These are phyloP conservation scores for Hippotragus niger DNA, from an alignment of 2,113 vertebrate genomes.

Conservation along the genomic window DNA sequence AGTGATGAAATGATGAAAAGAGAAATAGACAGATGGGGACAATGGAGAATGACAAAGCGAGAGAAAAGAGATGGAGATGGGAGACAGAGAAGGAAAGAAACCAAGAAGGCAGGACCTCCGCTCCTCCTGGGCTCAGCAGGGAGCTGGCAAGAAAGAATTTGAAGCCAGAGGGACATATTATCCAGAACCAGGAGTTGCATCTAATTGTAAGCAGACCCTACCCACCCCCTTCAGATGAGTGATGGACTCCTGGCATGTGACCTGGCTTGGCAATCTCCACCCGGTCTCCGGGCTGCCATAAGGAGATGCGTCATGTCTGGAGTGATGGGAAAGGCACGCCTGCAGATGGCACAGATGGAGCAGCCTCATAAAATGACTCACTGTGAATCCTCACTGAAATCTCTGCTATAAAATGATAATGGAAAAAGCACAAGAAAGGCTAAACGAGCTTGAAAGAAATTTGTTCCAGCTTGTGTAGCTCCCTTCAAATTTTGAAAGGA, in stretches of 20 bases:
- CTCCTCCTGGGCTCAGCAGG: slow-evolving; percentile 86
- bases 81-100: slow-evolving; percentile 51
- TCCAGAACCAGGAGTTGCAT: slow-evolving; percentile 82
- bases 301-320: slow-evolving; percentile 87
- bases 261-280: slow-evolving; percentile 82
- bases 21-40: slow-evolving; percentile 43
- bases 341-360: slow-evolving; percentile 83
- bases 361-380: slow-evolving; percentile 87
- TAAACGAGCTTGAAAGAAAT: slow-evolving; percentile 72
- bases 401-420: slow-evolving; percentile 85
- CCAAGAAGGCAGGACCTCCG: slow-evolving; percentile 65
- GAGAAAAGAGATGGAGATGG: background rate
- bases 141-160: slow-evolving; percentile 87
- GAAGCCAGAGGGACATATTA: slow-evolving; percentile 81
- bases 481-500: slow-evolving; percentile 51
- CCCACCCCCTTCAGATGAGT: slow-evolving; percentile 81
- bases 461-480: slow-evolving; percentile 72
- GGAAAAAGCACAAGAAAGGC: slow-evolving; percentile 84
- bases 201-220: slow-evolving; percentile 91
- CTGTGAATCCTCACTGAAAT: slow-evolving; percentile 83
- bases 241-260: slow-evolving; percentile 86
- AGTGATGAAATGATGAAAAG: slow-evolving; percentile 26
- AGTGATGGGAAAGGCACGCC: slow-evolving; percentile 82
- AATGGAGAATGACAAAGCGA: background rate
- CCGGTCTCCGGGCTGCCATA: slow-evolving; percentile 79